Conservation (phyloP, 2,113 vertebrate genomes). For the Haliaeetus leucogaster region DNA sequence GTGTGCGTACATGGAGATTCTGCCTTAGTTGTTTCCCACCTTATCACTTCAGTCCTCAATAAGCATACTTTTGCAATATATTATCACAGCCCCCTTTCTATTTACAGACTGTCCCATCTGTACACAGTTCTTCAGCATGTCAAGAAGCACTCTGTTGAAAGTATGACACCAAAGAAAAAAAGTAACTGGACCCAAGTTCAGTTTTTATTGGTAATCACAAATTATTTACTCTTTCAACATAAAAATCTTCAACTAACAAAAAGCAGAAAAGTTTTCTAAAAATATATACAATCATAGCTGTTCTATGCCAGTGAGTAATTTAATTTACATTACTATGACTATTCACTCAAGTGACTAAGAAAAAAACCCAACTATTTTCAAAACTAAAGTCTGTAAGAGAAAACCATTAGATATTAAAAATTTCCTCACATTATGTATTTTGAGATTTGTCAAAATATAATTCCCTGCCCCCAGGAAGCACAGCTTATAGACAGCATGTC, state of each 20-base stretch:
- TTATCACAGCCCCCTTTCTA: not conserved
- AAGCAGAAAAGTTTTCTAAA: not conserved
- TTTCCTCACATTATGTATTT: not conserved
- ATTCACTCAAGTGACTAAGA: not conserved
- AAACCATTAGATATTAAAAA: not conserved
- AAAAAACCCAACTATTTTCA: not conserved
- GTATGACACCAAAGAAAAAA: not conserved
- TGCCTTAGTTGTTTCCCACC: not conserved
- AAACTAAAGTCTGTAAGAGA: not conserved
- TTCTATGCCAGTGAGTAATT: not conserved
- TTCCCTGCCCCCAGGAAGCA: not conserved
- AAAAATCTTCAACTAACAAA: not conserved
- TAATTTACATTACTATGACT: not conserved
- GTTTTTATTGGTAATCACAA: not conserved
- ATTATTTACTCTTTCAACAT: not conserved
- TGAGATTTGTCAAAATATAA: not conserved
- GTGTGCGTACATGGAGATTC: not conserved
- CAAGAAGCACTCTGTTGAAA: not conserved
- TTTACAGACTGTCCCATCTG: not conserved
- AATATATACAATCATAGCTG: not conserved
- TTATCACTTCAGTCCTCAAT: not conserved
- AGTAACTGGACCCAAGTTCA: not conserved
- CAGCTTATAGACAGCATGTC: not conserved
- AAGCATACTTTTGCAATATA: not conserved
- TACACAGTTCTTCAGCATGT: accelerated